phyloP scores from a whole-genome alignment of 2,113 vertebrate species.

The Crotalus viridis region DNA sequence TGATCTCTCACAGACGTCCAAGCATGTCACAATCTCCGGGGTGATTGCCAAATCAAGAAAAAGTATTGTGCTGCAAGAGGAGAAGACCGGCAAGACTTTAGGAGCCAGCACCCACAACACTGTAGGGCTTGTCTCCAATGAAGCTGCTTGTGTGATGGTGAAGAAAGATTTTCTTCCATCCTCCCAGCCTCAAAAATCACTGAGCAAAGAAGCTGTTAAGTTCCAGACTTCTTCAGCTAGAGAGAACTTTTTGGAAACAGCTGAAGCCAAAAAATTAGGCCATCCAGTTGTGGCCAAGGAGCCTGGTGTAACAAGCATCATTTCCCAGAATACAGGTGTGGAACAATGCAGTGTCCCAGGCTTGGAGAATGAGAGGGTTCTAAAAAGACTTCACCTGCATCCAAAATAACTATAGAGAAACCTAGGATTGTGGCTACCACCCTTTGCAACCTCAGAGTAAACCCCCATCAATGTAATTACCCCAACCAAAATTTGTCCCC shows the following conservation, averaged over 20 bases:
- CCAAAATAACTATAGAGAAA: background rate
- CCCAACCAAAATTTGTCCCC: background rate
- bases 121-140: background rate
- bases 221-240: background rate
- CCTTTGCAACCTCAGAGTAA: background rate
- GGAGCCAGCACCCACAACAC: background rate
- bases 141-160: background rate
- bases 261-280: background rate
- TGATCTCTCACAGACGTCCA: background rate
- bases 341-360: background rate
- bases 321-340: background rate
- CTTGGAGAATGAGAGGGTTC: background rate
- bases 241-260: background rate
- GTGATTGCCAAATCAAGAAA: background rate
- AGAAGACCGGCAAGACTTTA: background rate
- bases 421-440: background rate
- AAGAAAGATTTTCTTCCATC: background rate
- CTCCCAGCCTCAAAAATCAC: background rate
- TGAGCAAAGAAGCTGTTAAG: background rate
- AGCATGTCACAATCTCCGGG: conserved; percentile 18
- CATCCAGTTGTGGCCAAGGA: background rate
- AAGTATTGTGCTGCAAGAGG: background rate
- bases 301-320: background rate
- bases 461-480: background rate
- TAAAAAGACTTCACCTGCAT: background rate